A percentile compares a stretch with the other conserved stretches of the same genome.
Evolutionary conservation across 2,113 vertebrate species (phyloP).

Genomic region (Pollachius pollachius): DNA sequence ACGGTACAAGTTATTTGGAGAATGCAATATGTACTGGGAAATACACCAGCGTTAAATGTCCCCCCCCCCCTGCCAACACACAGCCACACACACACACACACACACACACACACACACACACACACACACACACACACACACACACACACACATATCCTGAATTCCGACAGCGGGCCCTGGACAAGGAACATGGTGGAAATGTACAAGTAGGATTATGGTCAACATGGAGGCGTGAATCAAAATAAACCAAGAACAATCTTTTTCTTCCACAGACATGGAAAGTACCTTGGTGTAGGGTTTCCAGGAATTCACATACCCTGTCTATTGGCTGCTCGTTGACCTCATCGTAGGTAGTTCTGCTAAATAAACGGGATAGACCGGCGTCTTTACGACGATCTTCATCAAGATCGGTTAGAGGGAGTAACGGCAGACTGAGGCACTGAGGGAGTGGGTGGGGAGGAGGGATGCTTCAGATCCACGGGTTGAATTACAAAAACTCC

Average conservation of each 20-base stretch:
- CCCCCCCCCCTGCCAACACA: too few relatives aligned
- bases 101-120: too few relatives aligned
- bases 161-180: background rate
- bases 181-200: background rate
- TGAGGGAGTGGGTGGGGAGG: constrained; percentile 24
- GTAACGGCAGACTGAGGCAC: constrained; percentile 35
- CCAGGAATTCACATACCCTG: constrained; percentile 25
- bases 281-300: constrained; percentile 1
- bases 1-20: background rate
- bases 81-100: too few relatives aligned
- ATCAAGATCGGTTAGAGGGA: constrained; percentile 40
- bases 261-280: background rate
- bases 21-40: background rate
- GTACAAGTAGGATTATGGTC: background rate
- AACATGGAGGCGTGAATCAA: background rate
- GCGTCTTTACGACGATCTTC: constrained; percentile 43
- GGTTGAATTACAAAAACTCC: constrained; percentile 54
- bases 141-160: background rate
- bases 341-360: constrained; percentile 24
- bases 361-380: constrained; percentile 41
- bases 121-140: too few relatives aligned
- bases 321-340: constrained; percentile 15
- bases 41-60: too few relatives aligned
- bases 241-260: constrained; percentile 1
- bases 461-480: too few relatives aligned